These are phyloP conservation scores for Platanista minor DNA, from an alignment of 2,113 vertebrate species.

Conservation along the genomic window DNA sequence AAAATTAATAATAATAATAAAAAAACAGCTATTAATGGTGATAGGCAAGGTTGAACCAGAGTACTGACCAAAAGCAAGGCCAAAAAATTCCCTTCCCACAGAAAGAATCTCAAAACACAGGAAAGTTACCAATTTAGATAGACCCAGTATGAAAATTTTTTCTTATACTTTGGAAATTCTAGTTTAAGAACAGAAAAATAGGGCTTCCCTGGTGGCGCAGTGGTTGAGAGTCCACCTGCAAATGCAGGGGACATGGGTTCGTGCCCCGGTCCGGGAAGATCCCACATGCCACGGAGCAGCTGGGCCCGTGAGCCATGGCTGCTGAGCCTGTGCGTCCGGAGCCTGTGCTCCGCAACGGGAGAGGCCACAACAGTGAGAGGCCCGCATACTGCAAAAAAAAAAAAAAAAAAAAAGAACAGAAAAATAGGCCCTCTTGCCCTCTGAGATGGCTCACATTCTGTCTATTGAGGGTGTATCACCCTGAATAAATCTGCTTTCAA, in stretches of 20 bases:
- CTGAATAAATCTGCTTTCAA: not conserved
- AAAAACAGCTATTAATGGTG: not conserved
- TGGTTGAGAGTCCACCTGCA: too few species aligned
- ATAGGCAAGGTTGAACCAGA: not conserved
- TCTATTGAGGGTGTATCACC: not conserved
- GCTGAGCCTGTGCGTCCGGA: too few species aligned
- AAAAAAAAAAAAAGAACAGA: too few species aligned
- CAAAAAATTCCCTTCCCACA: not conserved
- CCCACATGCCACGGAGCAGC: too few species aligned
- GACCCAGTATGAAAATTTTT: not conserved
- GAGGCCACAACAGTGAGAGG: too few species aligned
- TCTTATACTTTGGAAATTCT: not conserved
- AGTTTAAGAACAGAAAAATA: not conserved
- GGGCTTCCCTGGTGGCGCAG: too few species aligned
- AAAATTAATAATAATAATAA: too few species aligned
- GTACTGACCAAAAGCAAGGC: not conserved
- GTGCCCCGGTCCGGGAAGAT: too few species aligned
- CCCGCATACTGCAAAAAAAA: too few species aligned
- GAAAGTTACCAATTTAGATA: not conserved
- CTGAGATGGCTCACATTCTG: not conserved
- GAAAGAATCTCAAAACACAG: not conserved
- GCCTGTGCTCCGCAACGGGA: too few species aligned
- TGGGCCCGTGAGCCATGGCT: too few species aligned
- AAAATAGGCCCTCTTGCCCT: not conserved
- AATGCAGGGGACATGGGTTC: too few species aligned